Percentiles rank a stretch among this genome's conserved stretches.
These are phyloP conservation scores for Leucophenga maculata DNA, from an alignment of 2,888 invertebrate genomes.

Conservation along the genomic window DNA sequence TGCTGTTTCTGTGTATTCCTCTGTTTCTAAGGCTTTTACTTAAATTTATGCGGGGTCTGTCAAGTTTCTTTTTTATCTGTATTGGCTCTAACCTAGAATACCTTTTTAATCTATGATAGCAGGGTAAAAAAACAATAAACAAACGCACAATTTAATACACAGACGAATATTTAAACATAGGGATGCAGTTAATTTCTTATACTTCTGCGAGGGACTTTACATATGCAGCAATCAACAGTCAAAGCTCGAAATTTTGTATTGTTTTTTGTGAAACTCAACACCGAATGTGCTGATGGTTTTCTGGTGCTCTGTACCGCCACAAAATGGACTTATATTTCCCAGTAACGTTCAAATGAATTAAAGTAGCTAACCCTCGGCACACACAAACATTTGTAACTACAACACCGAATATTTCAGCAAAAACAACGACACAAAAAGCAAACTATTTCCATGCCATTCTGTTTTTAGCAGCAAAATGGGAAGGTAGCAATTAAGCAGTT, in stretches of 20 bases:
- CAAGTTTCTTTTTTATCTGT: no score
- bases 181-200: no score
- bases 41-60: no score
- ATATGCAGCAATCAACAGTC: slow-evolving; percentile 16
- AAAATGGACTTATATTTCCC: slow-evolving; percentile 14
- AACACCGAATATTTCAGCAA: slow-evolving; percentile 44
- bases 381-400: slow-evolving; percentile 48
- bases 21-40: no score
- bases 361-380: slow-evolving; percentile 55
- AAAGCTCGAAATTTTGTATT: slow-evolving; percentile 52
- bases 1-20: no score
- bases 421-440: neutral
- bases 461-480: neutral
- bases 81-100: no score
- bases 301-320: slow-evolving; percentile 19
- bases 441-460: neutral
- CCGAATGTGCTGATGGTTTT: neutral
- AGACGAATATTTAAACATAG: no score
- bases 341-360: slow-evolving; percentile 55
- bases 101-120: no score
- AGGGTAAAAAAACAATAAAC: no score
- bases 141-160: no score
- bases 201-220: neutral
- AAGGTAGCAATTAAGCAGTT: neutral
- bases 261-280: neutral